Conservation (phyloP, 2,797 vertebrate species). For the Crenichthys baileyi region DNA sequence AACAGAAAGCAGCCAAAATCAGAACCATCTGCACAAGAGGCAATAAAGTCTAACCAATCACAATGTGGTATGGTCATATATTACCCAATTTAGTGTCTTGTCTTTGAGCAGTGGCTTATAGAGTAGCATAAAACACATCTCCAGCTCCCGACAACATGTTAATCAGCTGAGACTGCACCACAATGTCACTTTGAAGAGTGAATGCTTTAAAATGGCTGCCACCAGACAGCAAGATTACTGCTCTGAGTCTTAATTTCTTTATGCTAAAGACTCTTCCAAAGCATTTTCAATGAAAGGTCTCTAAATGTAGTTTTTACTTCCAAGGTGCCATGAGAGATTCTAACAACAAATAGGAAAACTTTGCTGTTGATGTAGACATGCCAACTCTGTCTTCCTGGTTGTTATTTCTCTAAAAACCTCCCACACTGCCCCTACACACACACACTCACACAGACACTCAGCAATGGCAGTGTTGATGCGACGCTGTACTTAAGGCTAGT, state of each 20-base stretch:
- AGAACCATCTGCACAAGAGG: slow-evolving; percentile 73
- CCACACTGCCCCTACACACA: neutral
- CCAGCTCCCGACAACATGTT: slow-evolving; percentile 65
- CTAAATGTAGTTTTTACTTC: slow-evolving; percentile 25
- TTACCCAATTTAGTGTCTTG: slow-evolving; percentile 71
- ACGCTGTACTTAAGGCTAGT: slow-evolving; percentile 44
- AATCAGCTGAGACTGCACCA: slow-evolving; percentile 64
- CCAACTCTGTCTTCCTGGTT: slow-evolving; percentile 30
- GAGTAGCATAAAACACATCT: slow-evolving; percentile 45
- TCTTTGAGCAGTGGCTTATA: slow-evolving; percentile 66
- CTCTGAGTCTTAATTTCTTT: neutral
- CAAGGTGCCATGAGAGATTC: slow-evolving; percentile 28
- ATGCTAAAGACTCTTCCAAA: neutral
- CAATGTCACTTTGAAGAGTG: slow-evolving; percentile 61
- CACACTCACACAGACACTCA: slow-evolving; percentile 12
- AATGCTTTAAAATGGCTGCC: slow-evolving; percentile 60
- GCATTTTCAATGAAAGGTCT: slow-evolving; percentile 16
- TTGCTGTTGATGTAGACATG: slow-evolving; percentile 47
- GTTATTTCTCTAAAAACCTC: slow-evolving; percentile 29
- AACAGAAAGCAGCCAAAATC: slow-evolving; percentile 53
- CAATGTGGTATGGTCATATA: slow-evolving; percentile 65
- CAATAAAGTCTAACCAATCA: slow-evolving; percentile 70
- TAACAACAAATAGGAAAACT: slow-evolving; percentile 58
- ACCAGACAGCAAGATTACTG: slow-evolving; percentile 22
- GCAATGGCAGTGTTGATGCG: slow-evolving; percentile 30